Conservation (phyloP, 2,113 vertebrate genomes). For the Raphicerus campestris region DNA sequence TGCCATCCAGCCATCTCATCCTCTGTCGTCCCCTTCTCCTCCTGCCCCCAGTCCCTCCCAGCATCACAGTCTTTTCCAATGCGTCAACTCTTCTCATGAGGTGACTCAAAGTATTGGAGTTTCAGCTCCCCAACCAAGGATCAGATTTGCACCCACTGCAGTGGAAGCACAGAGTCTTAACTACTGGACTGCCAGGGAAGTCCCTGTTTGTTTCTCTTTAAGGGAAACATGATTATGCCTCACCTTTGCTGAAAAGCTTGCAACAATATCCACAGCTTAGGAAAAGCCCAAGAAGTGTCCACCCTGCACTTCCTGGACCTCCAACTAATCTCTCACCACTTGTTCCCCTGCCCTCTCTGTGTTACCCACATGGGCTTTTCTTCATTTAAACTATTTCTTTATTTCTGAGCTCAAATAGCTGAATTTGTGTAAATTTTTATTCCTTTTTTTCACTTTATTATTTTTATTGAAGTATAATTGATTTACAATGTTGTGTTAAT, state of each 20-base stretch:
- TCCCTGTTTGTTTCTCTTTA: not conserved
- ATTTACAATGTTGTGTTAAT: not conserved
- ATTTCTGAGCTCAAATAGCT: not conserved
- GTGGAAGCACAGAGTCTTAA: not conserved
- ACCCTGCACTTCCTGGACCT: fast-evolving
- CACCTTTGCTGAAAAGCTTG: not conserved
- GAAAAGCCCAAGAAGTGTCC: not conserved
- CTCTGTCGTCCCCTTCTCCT: too few relatives aligned
- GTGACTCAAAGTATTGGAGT: too few relatives aligned
- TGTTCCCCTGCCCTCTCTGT: fast-evolving
- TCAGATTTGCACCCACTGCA: not conserved
- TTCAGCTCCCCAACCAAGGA: not conserved
- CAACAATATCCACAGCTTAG: not conserved
- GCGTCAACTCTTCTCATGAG: too few relatives aligned
- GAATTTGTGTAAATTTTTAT: not conserved
- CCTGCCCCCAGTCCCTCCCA: too few relatives aligned
- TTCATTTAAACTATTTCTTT: not conserved
- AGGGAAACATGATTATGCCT: fast-evolving
- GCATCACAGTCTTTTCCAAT: too few relatives aligned
- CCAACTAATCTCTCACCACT: not conserved
- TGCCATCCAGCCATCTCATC: too few relatives aligned
- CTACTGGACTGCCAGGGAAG: not conserved
- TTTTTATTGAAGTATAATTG: not conserved
- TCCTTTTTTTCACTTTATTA: not conserved
- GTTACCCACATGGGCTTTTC: fast-evolving